Conservation (phyloP, 2,888 invertebrate species). For the Sesia apiformis region DNA sequence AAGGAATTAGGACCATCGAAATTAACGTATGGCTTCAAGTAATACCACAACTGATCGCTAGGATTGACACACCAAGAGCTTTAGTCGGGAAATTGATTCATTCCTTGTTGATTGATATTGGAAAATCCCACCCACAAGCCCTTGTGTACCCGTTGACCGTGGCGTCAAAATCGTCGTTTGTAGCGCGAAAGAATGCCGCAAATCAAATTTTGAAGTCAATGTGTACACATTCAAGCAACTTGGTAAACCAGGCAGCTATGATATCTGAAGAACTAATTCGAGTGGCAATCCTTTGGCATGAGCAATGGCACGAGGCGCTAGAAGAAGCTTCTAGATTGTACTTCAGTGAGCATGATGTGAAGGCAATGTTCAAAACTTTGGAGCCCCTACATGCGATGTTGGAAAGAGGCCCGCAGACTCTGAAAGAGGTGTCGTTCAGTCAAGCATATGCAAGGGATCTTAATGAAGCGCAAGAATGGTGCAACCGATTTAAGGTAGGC, state of each 20-base stretch:
- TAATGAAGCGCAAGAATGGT: constrained; percentile 96
- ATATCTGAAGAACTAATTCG: constrained; percentile 97
- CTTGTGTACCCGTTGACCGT: constrained; percentile 98
- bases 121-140: constrained; percentile 98
- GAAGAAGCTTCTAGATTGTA: constrained; percentile 95
- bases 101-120: constrained; percentile 95
- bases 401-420: constrained; percentile 94
- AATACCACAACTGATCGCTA: constrained; percentile 97
- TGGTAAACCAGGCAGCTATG: constrained; percentile 97
- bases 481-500: constrained; percentile 85
- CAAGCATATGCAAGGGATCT: constrained; percentile 97
- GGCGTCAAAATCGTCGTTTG: constrained; percentile 94
- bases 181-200: constrained; percentile 90
- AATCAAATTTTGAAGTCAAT: constrained; percentile 95
- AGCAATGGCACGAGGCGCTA: constrained; percentile 98
- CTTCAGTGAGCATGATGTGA: constrained; percentile 96
- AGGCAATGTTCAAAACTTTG: constrained; percentile 96
- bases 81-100: constrained; percentile 94
- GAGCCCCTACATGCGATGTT: constrained; percentile 96
- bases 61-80: constrained; percentile 94
- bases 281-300: constrained; percentile 99
- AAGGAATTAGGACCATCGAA: constrained; percentile 93
- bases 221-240: constrained; percentile 92
- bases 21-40: constrained; percentile 99
- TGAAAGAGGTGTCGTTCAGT: constrained; percentile 97